Evolutionary conservation across 2,113 vertebrate species (phyloP).

Genomic region (Oreocharis arfaki): DNA sequence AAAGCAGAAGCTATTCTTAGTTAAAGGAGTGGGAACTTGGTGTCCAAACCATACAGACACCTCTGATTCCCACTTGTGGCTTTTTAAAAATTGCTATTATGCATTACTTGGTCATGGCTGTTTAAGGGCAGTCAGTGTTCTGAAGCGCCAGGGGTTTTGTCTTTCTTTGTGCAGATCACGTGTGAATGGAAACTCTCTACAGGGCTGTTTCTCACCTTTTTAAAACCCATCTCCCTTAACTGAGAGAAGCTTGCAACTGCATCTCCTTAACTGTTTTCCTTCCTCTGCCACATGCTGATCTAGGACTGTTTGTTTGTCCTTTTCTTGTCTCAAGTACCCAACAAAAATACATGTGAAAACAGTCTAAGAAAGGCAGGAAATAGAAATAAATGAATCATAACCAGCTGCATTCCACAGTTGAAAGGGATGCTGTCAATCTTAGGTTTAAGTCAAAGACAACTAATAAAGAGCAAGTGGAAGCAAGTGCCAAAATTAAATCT

Average conservation of each 20-base stretch:
- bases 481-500: neutral
- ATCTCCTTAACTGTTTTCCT: neutral
- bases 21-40: neutral
- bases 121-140: neutral
- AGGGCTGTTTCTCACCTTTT: neutral
- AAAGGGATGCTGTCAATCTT: constrained; percentile 8
- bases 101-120: neutral
- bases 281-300: neutral
- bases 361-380: constrained; percentile 22
- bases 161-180: neutral
- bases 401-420: constrained; percentile 24
- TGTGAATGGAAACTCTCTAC: neutral
- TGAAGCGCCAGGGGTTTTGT: neutral
- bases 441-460: constrained; percentile 14
- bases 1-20: neutral
- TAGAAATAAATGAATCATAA: constrained; percentile 38
- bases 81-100: neutral
- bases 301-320: neutral
- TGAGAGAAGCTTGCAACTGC: neutral
- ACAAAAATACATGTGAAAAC: constrained; percentile 15
- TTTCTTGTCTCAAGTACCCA: neutral
- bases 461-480: neutral
- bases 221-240: neutral
- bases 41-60: neutral
- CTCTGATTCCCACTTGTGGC: neutral